These are phyloP conservation scores for Diaperis boleti DNA, from an alignment of 2,888 invertebrate species.

Conservation along the genomic window DNA sequence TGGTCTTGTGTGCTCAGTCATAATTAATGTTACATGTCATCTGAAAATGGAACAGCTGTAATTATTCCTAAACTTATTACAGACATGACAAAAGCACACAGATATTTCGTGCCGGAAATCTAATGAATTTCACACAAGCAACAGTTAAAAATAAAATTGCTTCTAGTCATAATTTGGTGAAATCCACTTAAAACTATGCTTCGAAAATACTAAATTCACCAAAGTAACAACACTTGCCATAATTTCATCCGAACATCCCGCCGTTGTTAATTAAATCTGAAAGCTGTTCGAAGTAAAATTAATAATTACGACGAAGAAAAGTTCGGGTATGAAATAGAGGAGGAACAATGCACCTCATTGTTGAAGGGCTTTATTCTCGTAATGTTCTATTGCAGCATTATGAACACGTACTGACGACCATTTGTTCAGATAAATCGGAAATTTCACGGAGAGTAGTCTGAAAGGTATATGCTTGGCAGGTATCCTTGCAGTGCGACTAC, in stretches of 20 bases:
- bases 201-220: constrained; percentile 1
- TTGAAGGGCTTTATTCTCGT: constrained; percentile 26
- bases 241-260: not conserved
- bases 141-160: too few species aligned
- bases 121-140: constrained; percentile 11
- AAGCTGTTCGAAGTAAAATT: constrained; percentile 12
- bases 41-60: constrained; percentile 18
- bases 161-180: not conserved
- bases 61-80: constrained; percentile 26
- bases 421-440: constrained; percentile 45
- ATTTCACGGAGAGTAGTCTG: constrained; percentile 41
- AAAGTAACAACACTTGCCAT: constrained; percentile 1
- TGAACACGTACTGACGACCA: constrained; percentile 42
- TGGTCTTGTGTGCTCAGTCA: constrained; percentile 16
- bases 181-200: not conserved
- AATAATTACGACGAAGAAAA: constrained; percentile 4
- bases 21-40: constrained; percentile 34
- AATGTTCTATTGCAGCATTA: constrained; percentile 41
- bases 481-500: constrained; percentile 38
- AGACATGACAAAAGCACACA: constrained; percentile 17
- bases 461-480: constrained; percentile 40
- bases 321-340: constrained; percentile 8
- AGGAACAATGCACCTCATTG: constrained; percentile 18
- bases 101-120: constrained; percentile 7
- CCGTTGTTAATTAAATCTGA: constrained; percentile 14